Conservation (phyloP, 2,113 vertebrate genomes). For the Oreotrochilus melanogaster region DNA sequence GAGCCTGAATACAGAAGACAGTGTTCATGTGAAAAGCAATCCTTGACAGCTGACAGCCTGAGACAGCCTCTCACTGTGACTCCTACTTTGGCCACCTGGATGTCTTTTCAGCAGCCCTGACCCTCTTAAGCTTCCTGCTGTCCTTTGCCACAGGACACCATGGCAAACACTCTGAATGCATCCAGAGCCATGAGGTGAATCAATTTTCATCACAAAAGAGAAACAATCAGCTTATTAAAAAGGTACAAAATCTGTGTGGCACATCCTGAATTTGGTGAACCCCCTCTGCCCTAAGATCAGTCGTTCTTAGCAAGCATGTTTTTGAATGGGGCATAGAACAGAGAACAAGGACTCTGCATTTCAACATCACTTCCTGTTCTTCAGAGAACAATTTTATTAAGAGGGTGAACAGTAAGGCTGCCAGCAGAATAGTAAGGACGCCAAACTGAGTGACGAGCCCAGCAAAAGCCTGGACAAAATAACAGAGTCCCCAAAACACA, state of each 20-base stretch:
- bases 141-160: background rate
- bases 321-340: rapidly evolving
- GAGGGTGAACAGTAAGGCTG: background rate
- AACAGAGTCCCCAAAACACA: background rate
- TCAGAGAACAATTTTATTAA: background rate
- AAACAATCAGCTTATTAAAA: background rate
- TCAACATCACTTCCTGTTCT: background rate
- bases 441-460: background rate
- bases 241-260: background rate
- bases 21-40: too few species aligned
- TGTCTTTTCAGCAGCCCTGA: background rate
- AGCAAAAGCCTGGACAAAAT: background rate
- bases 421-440: background rate
- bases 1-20: too few species aligned
- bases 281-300: background rate
- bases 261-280: background rate
- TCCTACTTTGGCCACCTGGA: background rate
- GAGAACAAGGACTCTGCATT: background rate
- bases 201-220: background rate
- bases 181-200: background rate
- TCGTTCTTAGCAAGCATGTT: background rate
- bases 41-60: background rate
- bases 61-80: background rate
- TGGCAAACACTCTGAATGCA: background rate
- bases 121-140: background rate